A percentile compares a stretch with the other conserved stretches of the same genome.
phyloP scores from a whole-genome alignment of 2,888 invertebrate species.

The Epinotia brunnichana region DNA sequence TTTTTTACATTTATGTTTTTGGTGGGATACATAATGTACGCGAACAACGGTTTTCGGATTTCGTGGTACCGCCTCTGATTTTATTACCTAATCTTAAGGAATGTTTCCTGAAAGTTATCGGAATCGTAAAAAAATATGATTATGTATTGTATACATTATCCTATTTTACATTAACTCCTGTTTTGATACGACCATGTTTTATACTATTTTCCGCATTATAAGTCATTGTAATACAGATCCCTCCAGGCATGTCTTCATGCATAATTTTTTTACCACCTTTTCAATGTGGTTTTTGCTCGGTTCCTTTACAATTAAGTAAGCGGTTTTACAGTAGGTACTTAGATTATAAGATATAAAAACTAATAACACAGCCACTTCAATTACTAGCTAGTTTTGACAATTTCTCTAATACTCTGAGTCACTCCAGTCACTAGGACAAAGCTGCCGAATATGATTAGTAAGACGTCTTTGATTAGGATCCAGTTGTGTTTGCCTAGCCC shows the following conservation, averaged over 20 bases:
- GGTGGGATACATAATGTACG: no score
- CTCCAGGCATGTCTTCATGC: no score
- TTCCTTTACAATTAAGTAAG: not conserved
- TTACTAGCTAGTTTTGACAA: conserved; percentile 56
- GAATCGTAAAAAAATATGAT: not conserved
- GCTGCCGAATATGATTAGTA: conserved; percentile 84
- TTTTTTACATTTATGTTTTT: no score
- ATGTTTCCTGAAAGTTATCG: not conserved
- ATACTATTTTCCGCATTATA: not conserved
- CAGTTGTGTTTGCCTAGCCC: conserved; percentile 87
- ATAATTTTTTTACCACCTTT: no score
- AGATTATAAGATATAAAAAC: conserved; percentile 34
- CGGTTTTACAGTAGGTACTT: not conserved
- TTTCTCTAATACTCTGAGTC: conserved; percentile 76
- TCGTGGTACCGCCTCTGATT: not conserved
- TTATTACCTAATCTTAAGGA: conserved; percentile 4
- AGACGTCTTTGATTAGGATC: conserved; percentile 86
- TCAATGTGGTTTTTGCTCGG: no score
- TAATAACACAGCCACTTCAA: conserved; percentile 41
- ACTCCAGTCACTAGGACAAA: conserved; percentile 88
- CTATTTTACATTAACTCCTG: not conserved
- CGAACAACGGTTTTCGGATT: not conserved
- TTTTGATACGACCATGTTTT: not conserved
- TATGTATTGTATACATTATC: not conserved
- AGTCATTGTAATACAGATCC: no score